Evolutionary conservation across 2,797 vertebrate species (phyloP).

Genomic region (Zalophus californianus): DNA sequence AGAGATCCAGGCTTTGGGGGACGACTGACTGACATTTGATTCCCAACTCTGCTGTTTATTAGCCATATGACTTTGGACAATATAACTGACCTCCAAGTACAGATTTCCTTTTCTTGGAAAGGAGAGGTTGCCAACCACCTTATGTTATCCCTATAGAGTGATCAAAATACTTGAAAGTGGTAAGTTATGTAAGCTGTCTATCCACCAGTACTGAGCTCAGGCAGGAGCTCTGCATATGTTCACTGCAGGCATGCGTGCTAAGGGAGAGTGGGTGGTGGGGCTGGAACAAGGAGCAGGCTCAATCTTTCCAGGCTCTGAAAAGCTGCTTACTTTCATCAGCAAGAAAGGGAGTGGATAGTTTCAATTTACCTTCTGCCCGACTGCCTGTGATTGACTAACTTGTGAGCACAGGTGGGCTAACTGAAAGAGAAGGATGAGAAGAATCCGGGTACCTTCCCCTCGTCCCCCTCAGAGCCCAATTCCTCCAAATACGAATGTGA

Average conservation of each 20-base stretch:
- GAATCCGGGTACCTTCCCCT: too few relatives aligned
- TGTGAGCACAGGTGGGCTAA: not conserved
- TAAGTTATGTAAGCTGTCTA: not conserved
- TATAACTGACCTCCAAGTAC: not conserved
- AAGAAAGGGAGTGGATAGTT: not conserved
- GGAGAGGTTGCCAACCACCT: not conserved
- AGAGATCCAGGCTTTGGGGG: not conserved
- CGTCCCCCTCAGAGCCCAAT: not conserved
- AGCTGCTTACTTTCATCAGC: not conserved
- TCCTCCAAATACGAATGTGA: not conserved
- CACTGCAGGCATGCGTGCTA: accelerated
- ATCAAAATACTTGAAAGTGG: not conserved
- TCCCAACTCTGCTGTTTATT: not conserved
- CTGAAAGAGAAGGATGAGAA: not conserved
- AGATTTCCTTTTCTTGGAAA: not conserved
- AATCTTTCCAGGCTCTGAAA: not conserved
- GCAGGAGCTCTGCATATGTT: not conserved
- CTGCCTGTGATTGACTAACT: too few relatives aligned
- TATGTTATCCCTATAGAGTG: not conserved
- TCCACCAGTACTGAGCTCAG: not conserved
- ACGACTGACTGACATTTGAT: not conserved
- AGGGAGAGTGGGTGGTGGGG: not conserved
- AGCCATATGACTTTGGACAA: too few relatives aligned
- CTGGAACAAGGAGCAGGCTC: not conserved
- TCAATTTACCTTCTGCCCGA: not conserved